These are phyloP conservation scores for Trissonchulus sp. DNA, from an alignment of 2,888 invertebrate genomes.

Conservation along the genomic window DNA sequence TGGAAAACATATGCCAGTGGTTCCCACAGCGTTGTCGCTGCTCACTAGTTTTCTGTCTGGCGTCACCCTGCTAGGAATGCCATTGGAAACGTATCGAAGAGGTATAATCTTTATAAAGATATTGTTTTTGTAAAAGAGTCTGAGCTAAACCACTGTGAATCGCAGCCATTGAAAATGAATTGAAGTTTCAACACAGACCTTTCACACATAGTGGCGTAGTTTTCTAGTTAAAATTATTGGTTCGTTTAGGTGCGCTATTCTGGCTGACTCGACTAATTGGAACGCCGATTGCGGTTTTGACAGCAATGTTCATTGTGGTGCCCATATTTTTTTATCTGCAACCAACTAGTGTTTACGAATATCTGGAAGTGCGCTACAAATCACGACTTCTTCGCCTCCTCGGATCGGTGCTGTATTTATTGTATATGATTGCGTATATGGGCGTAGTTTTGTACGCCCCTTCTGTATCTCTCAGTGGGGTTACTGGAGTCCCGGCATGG, in stretches of 20 bases:
- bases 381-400: slow-evolving; percentile 21
- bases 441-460: slow-evolving; percentile 30
- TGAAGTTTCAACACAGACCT: too few relatives aligned
- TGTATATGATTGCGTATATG: slow-evolving; percentile 30
- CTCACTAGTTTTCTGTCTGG: slow-evolving; percentile 20
- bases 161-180: too few relatives aligned
- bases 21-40: slow-evolving; percentile 26
- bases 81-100: background rate
- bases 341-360: slow-evolving; percentile 29
- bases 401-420: slow-evolving; percentile 24
- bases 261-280: background rate
- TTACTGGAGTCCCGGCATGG: slow-evolving; percentile 24
- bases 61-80: background rate
- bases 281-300: background rate
- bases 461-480: slow-evolving; percentile 28
- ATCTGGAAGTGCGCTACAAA: slow-evolving; percentile 30
- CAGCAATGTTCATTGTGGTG: slow-evolving; percentile 21
- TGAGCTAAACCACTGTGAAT: too few relatives aligned
- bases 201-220: too few relatives aligned
- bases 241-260: slow-evolving; percentile 3
- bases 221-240: too few relatives aligned
- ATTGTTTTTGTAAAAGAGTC: too few relatives aligned
- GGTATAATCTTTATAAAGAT: too few relatives aligned
- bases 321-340: slow-evolving; percentile 31
- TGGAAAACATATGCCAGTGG: slow-evolving; percentile 8